A percentile compares a stretch with the other conserved stretches of the same genome.
phyloP scores from a whole-genome alignment of 2,113 vertebrate species.

The Pardalotus punctatus region DNA sequence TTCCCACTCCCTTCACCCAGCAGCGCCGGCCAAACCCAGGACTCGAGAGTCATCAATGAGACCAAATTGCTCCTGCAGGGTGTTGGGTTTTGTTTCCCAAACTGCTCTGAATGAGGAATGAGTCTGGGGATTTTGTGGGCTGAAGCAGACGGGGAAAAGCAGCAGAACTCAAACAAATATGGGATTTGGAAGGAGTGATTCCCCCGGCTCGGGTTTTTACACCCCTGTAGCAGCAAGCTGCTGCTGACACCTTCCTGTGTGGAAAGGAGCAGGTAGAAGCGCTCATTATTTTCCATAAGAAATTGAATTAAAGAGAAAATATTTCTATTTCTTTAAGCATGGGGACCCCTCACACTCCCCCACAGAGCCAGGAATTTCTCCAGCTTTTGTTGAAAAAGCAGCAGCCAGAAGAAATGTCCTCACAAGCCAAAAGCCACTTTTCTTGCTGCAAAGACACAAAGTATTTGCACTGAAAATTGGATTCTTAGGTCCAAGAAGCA shows the following conservation, averaged over 20 bases:
- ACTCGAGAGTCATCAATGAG: rapidly evolving
- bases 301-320: not conserved
- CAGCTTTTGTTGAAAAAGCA: not conserved
- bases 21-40: not conserved
- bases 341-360: not conserved
- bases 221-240: not conserved
- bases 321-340: not conserved
- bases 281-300: not conserved
- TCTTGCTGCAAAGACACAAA: not conserved
- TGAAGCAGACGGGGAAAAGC: not conserved
- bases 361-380: not conserved
- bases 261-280: not conserved
- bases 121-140: not conserved
- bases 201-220: not conserved
- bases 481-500: not conserved
- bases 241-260: slow-evolving; percentile 20
- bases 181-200: slow-evolving; percentile 1
- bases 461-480: not conserved
- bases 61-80: rapidly evolving
- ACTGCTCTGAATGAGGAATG: not conserved
- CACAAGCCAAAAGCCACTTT: not conserved
- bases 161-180: not conserved
- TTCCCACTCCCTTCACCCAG: not conserved
- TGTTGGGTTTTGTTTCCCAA: not conserved
- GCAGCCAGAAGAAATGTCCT: not conserved